phyloP scores from a whole-genome alignment of 2,113 vertebrate genomes.

The Rhinoptilus africanus region DNA sequence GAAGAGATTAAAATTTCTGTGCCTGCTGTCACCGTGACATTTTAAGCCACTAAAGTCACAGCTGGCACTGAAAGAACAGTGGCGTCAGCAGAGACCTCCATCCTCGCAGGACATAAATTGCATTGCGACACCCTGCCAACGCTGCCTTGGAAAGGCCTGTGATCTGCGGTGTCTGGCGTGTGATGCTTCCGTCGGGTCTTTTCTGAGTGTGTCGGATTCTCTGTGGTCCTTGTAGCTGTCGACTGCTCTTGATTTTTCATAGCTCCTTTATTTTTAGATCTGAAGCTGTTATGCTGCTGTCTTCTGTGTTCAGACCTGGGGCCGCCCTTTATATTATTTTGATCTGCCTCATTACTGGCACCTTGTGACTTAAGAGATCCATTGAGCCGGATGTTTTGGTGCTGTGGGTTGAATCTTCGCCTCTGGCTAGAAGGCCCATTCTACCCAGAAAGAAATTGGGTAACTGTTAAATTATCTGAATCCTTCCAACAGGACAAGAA shows the following conservation, averaged over 20 bases:
- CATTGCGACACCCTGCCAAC: slow-evolving; percentile 64
- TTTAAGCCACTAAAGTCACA: slow-evolving; percentile 79
- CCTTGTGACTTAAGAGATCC: slow-evolving; percentile 67
- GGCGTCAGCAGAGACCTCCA: slow-evolving; percentile 73
- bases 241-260: slow-evolving; percentile 66
- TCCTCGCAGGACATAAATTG: slow-evolving; percentile 74
- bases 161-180: neutral
- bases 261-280: slow-evolving; percentile 75
- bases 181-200: slow-evolving; percentile 69
- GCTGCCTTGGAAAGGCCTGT: slow-evolving; percentile 60
- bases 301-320: slow-evolving; percentile 74
- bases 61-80: slow-evolving; percentile 76
- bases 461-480: slow-evolving; percentile 10
- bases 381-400: slow-evolving; percentile 66
- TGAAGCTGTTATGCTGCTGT: slow-evolving; percentile 73
- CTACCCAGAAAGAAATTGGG: slow-evolving; percentile 56
- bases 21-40: neutral
- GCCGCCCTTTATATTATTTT: slow-evolving; percentile 25
- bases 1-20: slow-evolving; percentile 19
- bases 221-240: slow-evolving; percentile 46
- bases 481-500: neutral
- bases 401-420: slow-evolving; percentile 76
- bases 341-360: slow-evolving; percentile 53
- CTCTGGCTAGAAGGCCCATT: slow-evolving; percentile 72
- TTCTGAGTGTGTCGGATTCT: slow-evolving; percentile 30